Evolutionary conservation across 2,888 invertebrate species (phyloP), one percentile per base, ranked within the genome.

Genomic region (Colostygia pectinataria): DNA sequence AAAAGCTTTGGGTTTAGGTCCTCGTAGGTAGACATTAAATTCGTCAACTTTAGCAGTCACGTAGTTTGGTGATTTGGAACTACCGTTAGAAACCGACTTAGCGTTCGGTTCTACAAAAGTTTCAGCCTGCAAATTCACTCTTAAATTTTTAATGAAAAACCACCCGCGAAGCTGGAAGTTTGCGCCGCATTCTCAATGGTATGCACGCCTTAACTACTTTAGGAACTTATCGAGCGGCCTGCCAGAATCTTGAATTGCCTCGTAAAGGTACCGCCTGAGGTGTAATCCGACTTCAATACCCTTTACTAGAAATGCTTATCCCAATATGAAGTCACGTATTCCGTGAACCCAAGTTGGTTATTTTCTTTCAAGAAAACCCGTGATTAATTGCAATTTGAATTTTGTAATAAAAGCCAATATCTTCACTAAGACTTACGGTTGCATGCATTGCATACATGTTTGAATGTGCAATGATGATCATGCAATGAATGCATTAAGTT

Each of bases 211-310:
- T 60, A 68, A 61, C 66, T 63, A 71, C 60, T 55, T 66, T 56
- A 66, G 53, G 59, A 66, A 69, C 60, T 68, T 63, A 58, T 60
- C 55, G 43, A 64, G 65, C 58, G 66, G 57, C 58, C 48, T 59
- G 59, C 38, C 38, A 29, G 51, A 25, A 38, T 38, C 33, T 37
- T 45, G 27, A 37, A 43, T 34, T 34, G 28, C 13, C 10, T 8
- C 10, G 36, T 45, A 27, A 40, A 36, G 14, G 40, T 13, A 18
- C 29, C 10, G 24, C 36, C 25, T 8, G 36, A 34, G 43, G 46
- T 40, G 37, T 45, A 38, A 42, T 42, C 38, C 24, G 24, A 50
- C 33, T 33, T 38, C 33, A 29, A 50, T 34, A 32, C 46, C 8
- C 8, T 23, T n/a, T 14, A 10, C n/a, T 23, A 9, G 4, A 7